Evolutionary conservation across 2,888 invertebrate genomes (phyloP).

Genomic region (Polietes domitor): DNA sequence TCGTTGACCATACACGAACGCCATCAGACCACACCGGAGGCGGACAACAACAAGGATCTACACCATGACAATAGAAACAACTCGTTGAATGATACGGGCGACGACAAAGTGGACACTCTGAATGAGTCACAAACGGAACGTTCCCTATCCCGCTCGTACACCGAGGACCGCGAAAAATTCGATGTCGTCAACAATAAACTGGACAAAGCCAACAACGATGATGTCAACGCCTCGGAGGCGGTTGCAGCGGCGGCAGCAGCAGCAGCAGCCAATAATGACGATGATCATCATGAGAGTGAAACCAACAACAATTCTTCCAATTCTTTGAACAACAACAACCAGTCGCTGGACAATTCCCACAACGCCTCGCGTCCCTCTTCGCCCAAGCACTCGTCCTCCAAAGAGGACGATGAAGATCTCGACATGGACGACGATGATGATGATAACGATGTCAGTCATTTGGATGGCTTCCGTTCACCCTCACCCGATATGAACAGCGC

Average conservation of each 20-base stretch:
- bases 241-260: too few species aligned
- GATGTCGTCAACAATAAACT: conserved; percentile 44
- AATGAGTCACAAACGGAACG: conserved; percentile 69
- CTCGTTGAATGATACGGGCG: conserved; percentile 68
- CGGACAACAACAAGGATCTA: conserved; percentile 73
- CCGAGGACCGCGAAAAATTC: conserved; percentile 69
- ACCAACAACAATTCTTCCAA: conserved; percentile 70
- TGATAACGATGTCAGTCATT: conserved; percentile 78
- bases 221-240: conserved; percentile 28
- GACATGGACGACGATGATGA: conserved; percentile 80
- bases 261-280: conserved; percentile 60
- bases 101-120: conserved; percentile 68
- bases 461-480: conserved; percentile 80
- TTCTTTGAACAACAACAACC: conserved; percentile 65
- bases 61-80: conserved; percentile 66
- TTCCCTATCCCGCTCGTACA: conserved; percentile 64
- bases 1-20: conserved; percentile 85
- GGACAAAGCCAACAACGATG: conserved; percentile 49
- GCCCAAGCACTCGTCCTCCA: conserved; percentile 72
- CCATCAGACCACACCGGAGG: conserved; percentile 75
- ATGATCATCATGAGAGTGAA: conserved; percentile 69
- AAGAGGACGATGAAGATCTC: conserved; percentile 79
- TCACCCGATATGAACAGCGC: conserved; percentile 75
- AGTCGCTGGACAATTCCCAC: conserved; percentile 69
- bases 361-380: conserved; percentile 68